phyloP scores from a whole-genome alignment of 2,797 vertebrate species.

The Xenentodon cancila region DNA sequence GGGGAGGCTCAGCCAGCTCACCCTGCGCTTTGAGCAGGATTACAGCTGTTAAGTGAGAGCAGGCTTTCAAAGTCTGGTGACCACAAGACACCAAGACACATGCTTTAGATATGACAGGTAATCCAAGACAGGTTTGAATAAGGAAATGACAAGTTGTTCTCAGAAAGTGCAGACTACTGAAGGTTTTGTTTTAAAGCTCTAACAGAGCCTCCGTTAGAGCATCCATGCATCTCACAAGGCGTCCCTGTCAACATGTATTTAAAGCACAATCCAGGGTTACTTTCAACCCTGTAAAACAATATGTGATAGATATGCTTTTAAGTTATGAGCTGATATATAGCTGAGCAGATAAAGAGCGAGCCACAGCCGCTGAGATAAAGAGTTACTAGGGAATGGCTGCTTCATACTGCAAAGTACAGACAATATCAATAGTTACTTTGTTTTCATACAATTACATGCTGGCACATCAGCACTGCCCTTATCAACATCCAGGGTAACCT shows the following conservation, averaged over 20 bases:
- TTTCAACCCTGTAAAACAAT: constrained; percentile 14
- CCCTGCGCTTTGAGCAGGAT: constrained; percentile 54
- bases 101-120: too few species aligned
- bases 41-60: constrained; percentile 63
- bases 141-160: constrained; percentile 31
- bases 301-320: constrained; percentile 4
- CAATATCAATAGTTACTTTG: constrained; percentile 64
- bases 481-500: constrained; percentile 62
- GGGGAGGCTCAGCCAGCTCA: constrained; percentile 57
- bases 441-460: constrained; percentile 67
- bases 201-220: constrained; percentile 1
- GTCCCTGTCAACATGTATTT: constrained; percentile 10
- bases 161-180: neutral
- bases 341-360: constrained; percentile 11
- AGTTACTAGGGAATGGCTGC: constrained; percentile 16
- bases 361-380: constrained; percentile 9
- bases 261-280: constrained; percentile 14
- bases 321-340: constrained; percentile 7
- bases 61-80: constrained; percentile 29
- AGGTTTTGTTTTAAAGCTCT: constrained; percentile 7
- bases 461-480: constrained; percentile 56
- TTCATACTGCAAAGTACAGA: constrained; percentile 2
- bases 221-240: neutral
- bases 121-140: constrained; percentile 20
- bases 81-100: neutral